Evolutionary conservation across 2,888 invertebrate genomes (phyloP).

Genomic region (Sylvicola cinctus): DNA sequence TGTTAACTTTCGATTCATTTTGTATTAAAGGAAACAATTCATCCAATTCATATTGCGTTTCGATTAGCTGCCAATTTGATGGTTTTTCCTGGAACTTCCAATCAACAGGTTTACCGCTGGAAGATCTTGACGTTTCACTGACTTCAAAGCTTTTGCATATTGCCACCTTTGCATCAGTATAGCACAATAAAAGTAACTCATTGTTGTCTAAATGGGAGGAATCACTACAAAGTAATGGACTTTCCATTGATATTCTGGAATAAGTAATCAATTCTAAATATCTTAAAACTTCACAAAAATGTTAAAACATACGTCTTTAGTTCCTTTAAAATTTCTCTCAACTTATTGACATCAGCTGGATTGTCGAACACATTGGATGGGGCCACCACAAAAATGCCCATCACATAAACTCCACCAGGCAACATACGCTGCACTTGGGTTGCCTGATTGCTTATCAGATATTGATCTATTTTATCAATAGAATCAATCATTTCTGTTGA

Average conservation of each 20-base stretch:
- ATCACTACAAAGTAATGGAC: slow-evolving; percentile 39
- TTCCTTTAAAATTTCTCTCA: slow-evolving; percentile 7
- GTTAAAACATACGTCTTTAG: slow-evolving; percentile 6
- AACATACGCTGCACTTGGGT: slow-evolving; percentile 75
- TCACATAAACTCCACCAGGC: slow-evolving; percentile 70
- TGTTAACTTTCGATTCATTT: slow-evolving; percentile 15
- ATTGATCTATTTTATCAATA: slow-evolving; percentile 37
- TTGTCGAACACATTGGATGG: slow-evolving; percentile 37
- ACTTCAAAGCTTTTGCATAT: too few species aligned
- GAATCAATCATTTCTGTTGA: slow-evolving; percentile 26
- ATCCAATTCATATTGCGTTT: slow-evolving; percentile 56
- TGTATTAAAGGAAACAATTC: slow-evolving; percentile 48
- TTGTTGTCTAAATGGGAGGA: slow-evolving; percentile 15
- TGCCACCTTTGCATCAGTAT: slow-evolving; percentile 15
- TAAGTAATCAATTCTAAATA: not conserved
- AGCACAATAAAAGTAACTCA: slow-evolving; percentile 45
- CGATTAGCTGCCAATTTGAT: slow-evolving; percentile 55
- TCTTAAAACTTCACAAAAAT: not conserved
- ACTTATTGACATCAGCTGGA: slow-evolving; percentile 3
- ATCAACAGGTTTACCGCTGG: slow-evolving; percentile 43
- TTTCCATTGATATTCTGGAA: slow-evolving; percentile 21
- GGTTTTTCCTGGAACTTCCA: slow-evolving; percentile 52
- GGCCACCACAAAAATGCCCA: slow-evolving; percentile 53
- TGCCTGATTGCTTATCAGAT: slow-evolving; percentile 61
- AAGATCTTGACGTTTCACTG: not conserved